A percentile compares a stretch with the other conserved stretches of the same genome.
phyloP scores from a whole-genome alignment of 2,888 invertebrate species.

The Chirona hameri region DNA sequence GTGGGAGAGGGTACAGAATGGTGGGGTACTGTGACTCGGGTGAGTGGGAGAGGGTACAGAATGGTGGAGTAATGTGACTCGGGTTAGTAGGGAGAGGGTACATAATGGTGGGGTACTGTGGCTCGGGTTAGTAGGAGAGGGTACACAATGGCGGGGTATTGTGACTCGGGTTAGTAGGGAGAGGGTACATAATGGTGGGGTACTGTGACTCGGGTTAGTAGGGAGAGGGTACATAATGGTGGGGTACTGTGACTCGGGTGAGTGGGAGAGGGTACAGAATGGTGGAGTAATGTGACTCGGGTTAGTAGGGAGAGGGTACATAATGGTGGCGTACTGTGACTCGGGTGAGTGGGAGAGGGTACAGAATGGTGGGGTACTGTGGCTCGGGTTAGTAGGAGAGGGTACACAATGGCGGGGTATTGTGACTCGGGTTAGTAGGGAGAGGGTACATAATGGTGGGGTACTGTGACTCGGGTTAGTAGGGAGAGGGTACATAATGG shows the following conservation, averaged over 20 bases:
- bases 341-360: not conserved
- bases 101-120: not conserved
- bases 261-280: not conserved
- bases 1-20: not conserved
- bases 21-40: not conserved
- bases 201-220: not conserved
- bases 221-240: not conserved
- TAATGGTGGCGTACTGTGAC: not conserved
- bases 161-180: conserved; percentile 2
- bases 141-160: too few species aligned
- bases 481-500: not conserved
- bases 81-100: not conserved
- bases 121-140: not conserved
- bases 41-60: not conserved
- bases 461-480: not conserved
- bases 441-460: not conserved
- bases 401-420: too few species aligned
- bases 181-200: too few species aligned
- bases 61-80: not conserved
- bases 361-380: not conserved
- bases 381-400: not conserved
- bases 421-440: not conserved
- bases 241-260: not conserved
- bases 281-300: not conserved
- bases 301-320: not conserved